Evolutionary conservation across 2,797 vertebrate species (phyloP).

Genomic region (Leptodactylus fallax): DNA sequence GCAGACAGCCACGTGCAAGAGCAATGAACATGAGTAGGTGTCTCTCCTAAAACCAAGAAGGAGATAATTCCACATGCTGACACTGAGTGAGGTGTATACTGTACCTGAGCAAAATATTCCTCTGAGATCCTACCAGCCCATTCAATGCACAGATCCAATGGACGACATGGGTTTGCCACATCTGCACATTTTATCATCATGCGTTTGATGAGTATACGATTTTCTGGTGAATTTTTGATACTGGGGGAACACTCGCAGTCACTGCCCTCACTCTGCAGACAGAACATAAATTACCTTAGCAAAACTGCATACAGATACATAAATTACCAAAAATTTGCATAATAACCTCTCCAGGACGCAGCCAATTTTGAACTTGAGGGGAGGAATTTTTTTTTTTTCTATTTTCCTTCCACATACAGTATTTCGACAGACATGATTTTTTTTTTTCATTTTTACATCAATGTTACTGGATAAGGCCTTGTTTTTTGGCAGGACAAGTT

Average conservation of each 20-base stretch:
- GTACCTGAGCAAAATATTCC: conserved; percentile 83
- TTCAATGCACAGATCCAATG: conserved; percentile 80
- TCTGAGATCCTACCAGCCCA: conserved; percentile 84
- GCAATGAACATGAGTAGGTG: not conserved
- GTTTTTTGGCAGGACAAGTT: no score
- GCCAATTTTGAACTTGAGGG: no score
- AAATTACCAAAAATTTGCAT: not conserved
- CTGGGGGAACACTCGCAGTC: conserved; percentile 73
- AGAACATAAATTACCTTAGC: not conserved
- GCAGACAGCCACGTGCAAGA: not conserved
- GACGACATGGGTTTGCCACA: conserved; percentile 82
- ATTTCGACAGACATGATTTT: no score
- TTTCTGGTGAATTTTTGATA: conserved; percentile 79
- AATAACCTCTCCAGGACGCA: no score
- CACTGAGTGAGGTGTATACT: not conserved
- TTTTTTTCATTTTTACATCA: no score
- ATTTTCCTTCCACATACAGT: no score
- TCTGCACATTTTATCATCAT: conserved; percentile 87
- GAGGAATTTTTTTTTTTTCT: no score
- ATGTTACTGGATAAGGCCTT: no score
- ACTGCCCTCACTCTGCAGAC: conserved; percentile 74
- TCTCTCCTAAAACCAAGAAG: no score
- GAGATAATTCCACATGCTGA: not conserved
- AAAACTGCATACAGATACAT: not conserved
- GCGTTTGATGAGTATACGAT: conserved; percentile 81